These are phyloP conservation scores for Incurvaria masculella DNA, from an alignment of 2,888 invertebrate species.

Conservation along the genomic window DNA sequence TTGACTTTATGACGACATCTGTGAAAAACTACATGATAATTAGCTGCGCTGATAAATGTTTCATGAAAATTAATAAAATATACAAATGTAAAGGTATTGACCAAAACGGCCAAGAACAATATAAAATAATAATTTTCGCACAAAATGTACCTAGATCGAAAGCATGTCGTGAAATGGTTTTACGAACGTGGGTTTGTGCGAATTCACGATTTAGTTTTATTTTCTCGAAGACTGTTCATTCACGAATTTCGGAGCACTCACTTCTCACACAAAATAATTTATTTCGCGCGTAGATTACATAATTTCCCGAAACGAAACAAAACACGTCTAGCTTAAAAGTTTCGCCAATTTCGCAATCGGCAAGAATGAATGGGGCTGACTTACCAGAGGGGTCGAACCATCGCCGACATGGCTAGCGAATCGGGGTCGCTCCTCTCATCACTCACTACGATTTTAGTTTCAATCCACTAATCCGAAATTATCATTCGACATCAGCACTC, in stretches of 20 bases:
- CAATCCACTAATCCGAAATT: neutral
- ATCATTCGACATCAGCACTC: conserved; percentile 1
- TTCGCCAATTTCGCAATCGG: too few relatives aligned
- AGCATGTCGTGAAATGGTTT: conserved; percentile 58
- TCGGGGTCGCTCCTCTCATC: conserved; percentile 38
- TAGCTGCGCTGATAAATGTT: too few relatives aligned
- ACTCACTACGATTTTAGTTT: conserved; percentile 28
- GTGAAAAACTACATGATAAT: too few relatives aligned
- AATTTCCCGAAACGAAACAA: too few relatives aligned
- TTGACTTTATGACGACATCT: too few relatives aligned
- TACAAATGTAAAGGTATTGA: too few relatives aligned
- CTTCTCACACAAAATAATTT: conserved; percentile 38
- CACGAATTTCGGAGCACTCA: conserved; percentile 32
- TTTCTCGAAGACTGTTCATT: conserved; percentile 6
- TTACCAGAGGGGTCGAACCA: conserved; percentile 56
- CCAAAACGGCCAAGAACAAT: too few relatives aligned
- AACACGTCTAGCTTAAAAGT: too few relatives aligned
- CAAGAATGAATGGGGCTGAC: too few relatives aligned
- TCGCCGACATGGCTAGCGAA: conserved; percentile 57
- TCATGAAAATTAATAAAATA: too few relatives aligned
- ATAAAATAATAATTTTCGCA: neutral
- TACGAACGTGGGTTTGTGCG: conserved; percentile 56
- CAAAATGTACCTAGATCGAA: conserved; percentile 26
- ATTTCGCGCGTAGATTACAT: conserved; percentile 23
- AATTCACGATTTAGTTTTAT: conserved; percentile 30